A percentile compares a stretch with the other conserved stretches of the same genome.
These are phyloP conservation scores for Phrynosoma platyrhinos DNA, from an alignment of 2,113 vertebrate species.

Conservation along the genomic window DNA sequence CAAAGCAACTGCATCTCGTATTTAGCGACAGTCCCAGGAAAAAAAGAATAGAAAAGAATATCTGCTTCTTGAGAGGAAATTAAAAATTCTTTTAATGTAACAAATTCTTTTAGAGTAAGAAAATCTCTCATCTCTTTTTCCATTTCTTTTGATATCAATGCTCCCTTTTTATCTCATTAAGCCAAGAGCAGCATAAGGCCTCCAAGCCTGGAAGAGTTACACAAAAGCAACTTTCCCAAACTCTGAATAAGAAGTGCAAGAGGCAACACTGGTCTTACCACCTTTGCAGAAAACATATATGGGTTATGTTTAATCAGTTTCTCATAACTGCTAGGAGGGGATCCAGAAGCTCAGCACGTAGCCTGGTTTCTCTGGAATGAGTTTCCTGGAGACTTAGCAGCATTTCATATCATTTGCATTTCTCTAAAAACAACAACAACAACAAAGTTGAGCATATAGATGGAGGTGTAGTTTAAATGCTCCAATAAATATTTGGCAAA, in stretches of 20 bases:
- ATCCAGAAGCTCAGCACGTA: not conserved
- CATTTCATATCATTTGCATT: not conserved
- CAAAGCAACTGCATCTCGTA: constrained; percentile 22
- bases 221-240: not conserved
- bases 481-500: not conserved
- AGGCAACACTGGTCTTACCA: not conserved
- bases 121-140: not conserved
- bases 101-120: constrained; percentile 15
- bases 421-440: not conserved
- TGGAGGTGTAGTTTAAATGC: not conserved
- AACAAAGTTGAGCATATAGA: not conserved
- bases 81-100: constrained; percentile 15
- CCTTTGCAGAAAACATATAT: constrained; percentile 22
- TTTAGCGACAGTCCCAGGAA: not conserved
- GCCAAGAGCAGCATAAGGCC: not conserved
- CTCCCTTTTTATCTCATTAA: not conserved
- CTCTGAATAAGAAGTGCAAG: not conserved
- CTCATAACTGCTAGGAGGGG: not conserved
- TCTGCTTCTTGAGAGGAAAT: constrained; percentile 28
- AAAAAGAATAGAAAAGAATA: not conserved
- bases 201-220: no score
- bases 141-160: not conserved
- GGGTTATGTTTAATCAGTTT: not conserved
- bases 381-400: not conserved
- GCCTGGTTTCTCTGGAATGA: not conserved